Conservation (phyloP, 2,113 vertebrate genomes). For the Esox niger region DNA sequence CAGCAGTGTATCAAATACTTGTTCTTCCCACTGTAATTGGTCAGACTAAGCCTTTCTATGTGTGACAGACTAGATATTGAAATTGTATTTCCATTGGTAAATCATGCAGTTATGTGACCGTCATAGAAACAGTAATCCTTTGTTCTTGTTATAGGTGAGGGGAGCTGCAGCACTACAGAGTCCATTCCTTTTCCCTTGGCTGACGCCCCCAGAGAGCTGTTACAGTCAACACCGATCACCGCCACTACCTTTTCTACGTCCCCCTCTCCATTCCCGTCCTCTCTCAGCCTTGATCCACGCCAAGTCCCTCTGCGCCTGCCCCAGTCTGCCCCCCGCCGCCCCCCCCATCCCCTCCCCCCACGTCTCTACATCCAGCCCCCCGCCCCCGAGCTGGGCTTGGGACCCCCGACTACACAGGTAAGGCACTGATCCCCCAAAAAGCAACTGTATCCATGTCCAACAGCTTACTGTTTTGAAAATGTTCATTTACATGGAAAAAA, state of each 20-base stretch:
- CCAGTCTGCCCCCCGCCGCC: slow-evolving; percentile 80
- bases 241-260: slow-evolving; percentile 65
- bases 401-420: slow-evolving; percentile 86
- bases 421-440: background rate
- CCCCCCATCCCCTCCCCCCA: slow-evolving; percentile 86
- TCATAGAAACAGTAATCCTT: background rate
- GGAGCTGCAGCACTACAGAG: slow-evolving; percentile 70
- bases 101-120: too few species aligned
- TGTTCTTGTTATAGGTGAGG: slow-evolving; percentile 73
- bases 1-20: too few species aligned
- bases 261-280: slow-evolving; percentile 72
- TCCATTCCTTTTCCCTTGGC: slow-evolving; percentile 59
- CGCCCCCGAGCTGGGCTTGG: slow-evolving; percentile 84
- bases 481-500: too few species aligned
- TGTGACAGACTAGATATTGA: too few species aligned
- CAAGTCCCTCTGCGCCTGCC: slow-evolving; percentile 75
- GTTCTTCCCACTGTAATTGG: too few species aligned
- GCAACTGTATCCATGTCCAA: too few species aligned
- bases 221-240: slow-evolving; percentile 57
- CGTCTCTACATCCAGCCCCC: slow-evolving; percentile 93
- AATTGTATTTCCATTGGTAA: too few species aligned
- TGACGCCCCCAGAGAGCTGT: slow-evolving; percentile 75
- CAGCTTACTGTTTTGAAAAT: too few species aligned
- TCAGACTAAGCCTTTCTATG: too few species aligned
- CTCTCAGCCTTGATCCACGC: slow-evolving; percentile 51